phyloP scores from a whole-genome alignment of 2,113 vertebrate genomes.

The Panurus biarmicus region DNA sequence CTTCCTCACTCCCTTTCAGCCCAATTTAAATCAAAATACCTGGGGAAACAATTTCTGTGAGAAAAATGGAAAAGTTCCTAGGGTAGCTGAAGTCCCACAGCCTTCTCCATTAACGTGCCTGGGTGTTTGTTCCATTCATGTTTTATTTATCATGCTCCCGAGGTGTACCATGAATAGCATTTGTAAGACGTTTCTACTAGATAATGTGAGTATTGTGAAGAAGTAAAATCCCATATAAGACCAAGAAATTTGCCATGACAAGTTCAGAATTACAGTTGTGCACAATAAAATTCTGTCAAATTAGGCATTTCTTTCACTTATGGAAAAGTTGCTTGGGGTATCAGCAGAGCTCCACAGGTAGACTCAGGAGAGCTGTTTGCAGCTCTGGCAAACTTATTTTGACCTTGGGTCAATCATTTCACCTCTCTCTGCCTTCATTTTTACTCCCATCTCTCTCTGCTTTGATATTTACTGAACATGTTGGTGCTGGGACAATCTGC shows the following conservation, averaged over 20 bases:
- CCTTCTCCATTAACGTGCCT: neutral
- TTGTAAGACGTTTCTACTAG: neutral
- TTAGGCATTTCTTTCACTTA: neutral
- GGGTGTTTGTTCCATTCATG: neutral
- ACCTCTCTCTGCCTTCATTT: neutral
- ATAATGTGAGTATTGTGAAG: neutral
- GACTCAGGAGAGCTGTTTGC: neutral
- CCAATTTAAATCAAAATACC: slow-evolving; percentile 57
- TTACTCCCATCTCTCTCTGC: neutral
- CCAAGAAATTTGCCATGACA: neutral
- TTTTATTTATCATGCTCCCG: neutral
- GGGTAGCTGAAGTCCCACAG: neutral
- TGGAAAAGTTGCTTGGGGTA: accelerated
- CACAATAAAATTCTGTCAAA: neutral
- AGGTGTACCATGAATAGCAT: neutral
- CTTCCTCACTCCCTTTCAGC: slow-evolving; percentile 18
- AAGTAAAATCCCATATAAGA: neutral
- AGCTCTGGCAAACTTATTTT: neutral
- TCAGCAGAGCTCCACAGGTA: neutral
- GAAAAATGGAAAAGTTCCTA: slow-evolving; percentile 53
- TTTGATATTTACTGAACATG: neutral
- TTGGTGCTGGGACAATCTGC: neutral
- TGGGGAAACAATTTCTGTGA: slow-evolving; percentile 59
- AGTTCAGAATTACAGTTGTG: neutral
- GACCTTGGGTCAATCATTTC: neutral